Conservation (phyloP, 2,888 invertebrate species). For the Standfussiana lucernea region DNA sequence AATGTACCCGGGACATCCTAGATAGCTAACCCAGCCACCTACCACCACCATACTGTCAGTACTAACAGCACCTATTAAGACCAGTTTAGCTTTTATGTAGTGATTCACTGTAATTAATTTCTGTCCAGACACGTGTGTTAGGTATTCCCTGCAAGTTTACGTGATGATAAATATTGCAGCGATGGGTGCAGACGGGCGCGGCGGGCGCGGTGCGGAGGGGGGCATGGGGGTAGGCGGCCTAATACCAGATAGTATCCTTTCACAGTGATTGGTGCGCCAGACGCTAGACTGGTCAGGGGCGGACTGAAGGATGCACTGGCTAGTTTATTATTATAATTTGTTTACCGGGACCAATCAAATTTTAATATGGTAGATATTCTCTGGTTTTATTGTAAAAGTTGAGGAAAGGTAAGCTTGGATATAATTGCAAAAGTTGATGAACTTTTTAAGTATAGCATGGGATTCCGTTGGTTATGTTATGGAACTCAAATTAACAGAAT, state of each 20-base stretch:
- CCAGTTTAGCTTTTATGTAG: background rate
- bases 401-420: background rate
- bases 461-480: background rate
- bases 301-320: conserved; percentile 4
- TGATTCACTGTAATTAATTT: background rate
- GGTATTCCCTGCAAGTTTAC: conserved; percentile 14
- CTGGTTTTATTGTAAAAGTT: background rate
- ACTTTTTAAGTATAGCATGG: background rate
- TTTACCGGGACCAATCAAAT: background rate
- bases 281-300: conserved; percentile 51
- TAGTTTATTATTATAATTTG: background rate
- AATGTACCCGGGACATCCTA: no score
- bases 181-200: conserved; percentile 14
- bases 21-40: no score
- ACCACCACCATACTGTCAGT: background rate
- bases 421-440: background rate
- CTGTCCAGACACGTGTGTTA: conserved; percentile 4
- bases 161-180: conserved; percentile 39
- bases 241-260: conserved; percentile 61
- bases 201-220: background rate
- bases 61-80: background rate
- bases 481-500: background rate
- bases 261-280: conserved; percentile 64
- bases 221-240: conserved; percentile 20
- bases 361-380: background rate